Evolutionary conservation across 1,140 invertebrate species (phyloP), one percentile per base, ranked within the genome.

Genomic region (Chrysomallon squamiferum): DNA sequence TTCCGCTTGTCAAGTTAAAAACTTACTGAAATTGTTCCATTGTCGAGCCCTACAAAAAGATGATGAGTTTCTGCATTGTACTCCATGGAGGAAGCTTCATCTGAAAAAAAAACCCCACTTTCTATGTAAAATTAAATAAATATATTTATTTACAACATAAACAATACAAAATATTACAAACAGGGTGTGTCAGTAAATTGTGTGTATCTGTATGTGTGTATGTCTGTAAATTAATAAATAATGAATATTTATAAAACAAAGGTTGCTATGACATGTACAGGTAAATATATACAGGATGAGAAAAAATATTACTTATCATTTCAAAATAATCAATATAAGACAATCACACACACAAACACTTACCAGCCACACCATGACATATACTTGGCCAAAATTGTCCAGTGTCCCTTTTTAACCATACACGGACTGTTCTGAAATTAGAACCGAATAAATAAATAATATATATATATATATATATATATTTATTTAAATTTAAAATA

Each of bases 301-400:
- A 43, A 0, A 11, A 43, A 43, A 11, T 13, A 11, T n/a, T 3
- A 11, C 18, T 47, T 47, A 47, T n/a, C 22, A n/a, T 22, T n/a
- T n/a, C 22, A 47, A 47, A 47, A 9, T 11, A 47, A n/a, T 47
- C 3, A 47, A 47, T 47, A 47, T 47, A 22, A 6, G 22, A 22
- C 43, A 47, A 47, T 9, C n/a, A n/a, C n/a, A n/a, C n/a, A n/a
- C n/a, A n/a, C n/a, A n/a, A n/a, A n/a, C n/a, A n/a, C n/a, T n/a
- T 77, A 88, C 88, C 76, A 71, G 95, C 92, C 91, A 98, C 93
- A 74, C 92, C 94, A 78, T 98, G 95, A 82, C 96, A 98, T 77
- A 99, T 95, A 80, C 94, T 97, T 0, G 97, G 97, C 97, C 96
- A 99, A 85, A 97, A 99, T 76, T 98, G 95, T 1, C 97, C 97